phyloP scores from a whole-genome alignment of 2,113 vertebrate genomes.

The Psephotus haematonotus region DNA sequence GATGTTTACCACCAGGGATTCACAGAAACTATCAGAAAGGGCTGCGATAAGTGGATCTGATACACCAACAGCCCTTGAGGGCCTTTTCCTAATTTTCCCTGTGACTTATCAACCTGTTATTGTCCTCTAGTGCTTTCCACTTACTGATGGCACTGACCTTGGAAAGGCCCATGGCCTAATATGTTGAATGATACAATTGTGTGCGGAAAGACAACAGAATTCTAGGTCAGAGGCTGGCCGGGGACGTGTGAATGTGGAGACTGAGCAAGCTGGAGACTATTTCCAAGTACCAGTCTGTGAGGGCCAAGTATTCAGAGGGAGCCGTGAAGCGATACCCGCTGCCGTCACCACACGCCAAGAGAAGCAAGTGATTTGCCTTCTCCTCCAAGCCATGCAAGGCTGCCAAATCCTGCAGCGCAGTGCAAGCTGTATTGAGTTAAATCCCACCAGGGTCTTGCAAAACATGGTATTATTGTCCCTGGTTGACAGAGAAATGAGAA shows the following conservation, averaged over 20 bases:
- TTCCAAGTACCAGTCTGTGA: neutral
- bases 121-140: slow-evolving; percentile 46
- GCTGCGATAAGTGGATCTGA: slow-evolving; percentile 32
- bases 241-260: neutral
- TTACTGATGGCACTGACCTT: slow-evolving; percentile 48
- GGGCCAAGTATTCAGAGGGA: neutral
- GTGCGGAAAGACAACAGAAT: slow-evolving; percentile 17
- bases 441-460: neutral
- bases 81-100: slow-evolving; percentile 56
- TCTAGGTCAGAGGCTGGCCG: neutral
- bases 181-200: slow-evolving; percentile 6
- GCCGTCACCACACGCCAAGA: neutral
- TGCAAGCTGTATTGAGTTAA: neutral
- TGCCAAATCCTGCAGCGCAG: rapidly evolving
- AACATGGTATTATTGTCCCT: neutral
- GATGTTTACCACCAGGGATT: slow-evolving; percentile 23
- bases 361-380: neutral
- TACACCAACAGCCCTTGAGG: slow-evolving; percentile 31
- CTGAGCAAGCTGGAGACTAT: neutral
- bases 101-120: slow-evolving; percentile 57
- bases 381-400: neutral
- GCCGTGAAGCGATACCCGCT: neutral
- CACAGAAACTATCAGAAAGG: slow-evolving; percentile 16
- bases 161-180: slow-evolving; percentile 27
- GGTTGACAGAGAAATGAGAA: neutral